These are phyloP conservation scores for Helicoverpa assulta DNA, from an alignment of 2,888 invertebrate genomes.

Conservation along the genomic window DNA sequence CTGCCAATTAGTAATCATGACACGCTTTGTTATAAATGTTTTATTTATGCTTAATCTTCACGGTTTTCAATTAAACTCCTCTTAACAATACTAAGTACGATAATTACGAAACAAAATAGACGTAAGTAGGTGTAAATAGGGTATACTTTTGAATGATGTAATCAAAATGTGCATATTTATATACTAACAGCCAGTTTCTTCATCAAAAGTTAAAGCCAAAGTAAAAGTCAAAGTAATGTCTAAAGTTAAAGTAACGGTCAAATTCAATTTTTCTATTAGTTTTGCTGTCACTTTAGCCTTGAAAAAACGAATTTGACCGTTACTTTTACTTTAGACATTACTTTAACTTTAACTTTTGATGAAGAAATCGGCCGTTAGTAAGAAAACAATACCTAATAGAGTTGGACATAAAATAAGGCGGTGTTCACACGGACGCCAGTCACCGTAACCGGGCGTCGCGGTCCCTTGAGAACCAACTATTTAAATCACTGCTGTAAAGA, in stretches of 20 bases:
- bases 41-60: constrained; percentile 32
- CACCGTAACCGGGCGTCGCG: constrained; percentile 56
- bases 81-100: constrained; percentile 28
- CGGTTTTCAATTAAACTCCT: constrained; percentile 31
- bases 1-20: constrained; percentile 53
- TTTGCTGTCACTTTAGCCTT: too few species aligned
- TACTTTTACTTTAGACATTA: too few species aligned
- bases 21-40: constrained; percentile 47
- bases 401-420: constrained; percentile 36
- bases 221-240: too few species aligned
- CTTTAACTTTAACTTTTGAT: too few species aligned
- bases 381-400: constrained; percentile 27
- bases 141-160: not conserved
- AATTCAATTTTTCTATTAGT: too few species aligned
- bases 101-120: constrained; percentile 9
- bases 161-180: constrained; percentile 24
- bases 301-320: too few species aligned
- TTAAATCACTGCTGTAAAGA: constrained; percentile 49
- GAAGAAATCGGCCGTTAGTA: too few species aligned
- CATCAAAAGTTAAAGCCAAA: too few species aligned
- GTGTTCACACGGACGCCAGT: constrained; percentile 60
- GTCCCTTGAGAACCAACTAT: constrained; percentile 60
- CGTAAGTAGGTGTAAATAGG: constrained; percentile 12
- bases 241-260: too few species aligned
- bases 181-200: too few species aligned